These are phyloP conservation scores for Iselma pallidipennis DNA, from an alignment of 2,888 invertebrate species.

Conservation along the genomic window DNA sequence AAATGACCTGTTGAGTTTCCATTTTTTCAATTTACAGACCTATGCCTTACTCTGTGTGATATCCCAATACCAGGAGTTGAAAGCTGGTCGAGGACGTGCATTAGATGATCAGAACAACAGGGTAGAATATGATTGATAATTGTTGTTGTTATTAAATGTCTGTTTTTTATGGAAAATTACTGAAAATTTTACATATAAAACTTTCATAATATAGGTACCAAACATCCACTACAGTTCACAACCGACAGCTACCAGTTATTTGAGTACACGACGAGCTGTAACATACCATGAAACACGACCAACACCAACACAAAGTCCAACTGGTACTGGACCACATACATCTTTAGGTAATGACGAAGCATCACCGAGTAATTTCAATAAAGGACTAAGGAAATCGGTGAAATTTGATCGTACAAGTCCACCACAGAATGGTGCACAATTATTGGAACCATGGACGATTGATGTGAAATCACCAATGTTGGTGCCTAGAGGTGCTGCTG, in stretches of 20 bases:
- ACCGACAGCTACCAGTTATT: slow-evolving; percentile 60
- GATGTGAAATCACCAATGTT: slow-evolving; percentile 45
- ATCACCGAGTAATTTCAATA: slow-evolving; percentile 56
- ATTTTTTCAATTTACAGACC: slow-evolving; percentile 60
- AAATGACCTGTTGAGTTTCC: not conserved
- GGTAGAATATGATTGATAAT: slow-evolving; percentile 51
- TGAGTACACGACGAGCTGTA: slow-evolving; percentile 56
- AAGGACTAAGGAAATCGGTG: slow-evolving; percentile 67
- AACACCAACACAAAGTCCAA: slow-evolving; percentile 61
- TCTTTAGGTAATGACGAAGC: slow-evolving; percentile 51
- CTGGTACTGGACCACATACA: slow-evolving; percentile 50
- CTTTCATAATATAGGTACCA: slow-evolving; percentile 52
- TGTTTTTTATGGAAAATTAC: not conserved
- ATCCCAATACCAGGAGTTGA: slow-evolving; percentile 84
- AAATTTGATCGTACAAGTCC: slow-evolving; percentile 62
- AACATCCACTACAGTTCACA: slow-evolving; percentile 61
- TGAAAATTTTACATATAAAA: not conserved
- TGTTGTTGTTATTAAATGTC: not conserved
- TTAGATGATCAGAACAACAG: slow-evolving; percentile 66
- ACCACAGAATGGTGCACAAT: slow-evolving; percentile 44
- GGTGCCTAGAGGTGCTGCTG: slow-evolving; percentile 32
- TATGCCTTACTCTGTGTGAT: slow-evolving; percentile 83
- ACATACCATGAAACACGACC: slow-evolving; percentile 60
- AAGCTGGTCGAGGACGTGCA: slow-evolving; percentile 72
- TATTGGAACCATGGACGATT: slow-evolving; percentile 51